These are phyloP conservation scores for Drosophila triauraria DNA, from an alignment of 1,140 invertebrate genomes.

Conservation along the genomic window DNA sequence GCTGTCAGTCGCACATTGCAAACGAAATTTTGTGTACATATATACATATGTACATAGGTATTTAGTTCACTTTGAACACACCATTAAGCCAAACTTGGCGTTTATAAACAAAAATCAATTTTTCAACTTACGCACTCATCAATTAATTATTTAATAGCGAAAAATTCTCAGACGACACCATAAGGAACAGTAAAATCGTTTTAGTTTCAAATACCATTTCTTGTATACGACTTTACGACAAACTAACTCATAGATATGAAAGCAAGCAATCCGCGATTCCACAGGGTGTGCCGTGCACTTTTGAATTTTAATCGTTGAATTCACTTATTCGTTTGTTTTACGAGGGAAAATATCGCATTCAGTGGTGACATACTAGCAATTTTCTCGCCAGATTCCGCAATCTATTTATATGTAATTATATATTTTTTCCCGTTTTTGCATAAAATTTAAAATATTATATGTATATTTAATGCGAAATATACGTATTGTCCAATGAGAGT, in stretches of 20 bases:
- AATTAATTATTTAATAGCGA: constrained; percentile 39
- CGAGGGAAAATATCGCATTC: constrained; percentile 19
- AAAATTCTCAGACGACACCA: constrained; percentile 41
- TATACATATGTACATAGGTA: constrained; percentile 29
- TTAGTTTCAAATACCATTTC: constrained; percentile 46
- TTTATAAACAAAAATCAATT: not conserved
- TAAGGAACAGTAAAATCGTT: constrained; percentile 46
- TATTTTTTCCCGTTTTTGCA: not conserved
- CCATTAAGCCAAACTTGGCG: not conserved
- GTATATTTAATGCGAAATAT: too few relatives aligned
- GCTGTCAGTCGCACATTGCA: constrained; percentile 17
- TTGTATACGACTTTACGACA: constrained; percentile 50
- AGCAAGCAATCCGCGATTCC: constrained; percentile 38
- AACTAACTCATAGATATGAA: constrained; percentile 49
- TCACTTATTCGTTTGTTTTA: constrained; percentile 12
- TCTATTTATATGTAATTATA: not conserved
- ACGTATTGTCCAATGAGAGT: too few relatives aligned
- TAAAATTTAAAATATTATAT: not conserved
- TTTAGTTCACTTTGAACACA: constrained; percentile 17
- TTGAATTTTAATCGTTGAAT: constrained; percentile 19
- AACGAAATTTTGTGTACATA: constrained; percentile 29
- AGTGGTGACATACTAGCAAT: constrained; percentile 2
- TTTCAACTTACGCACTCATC: constrained; percentile 37
- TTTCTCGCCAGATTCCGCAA: not conserved
- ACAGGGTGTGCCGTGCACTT: constrained; percentile 24